Base-by-base conservation (phyloP, 1,140 invertebrate species). In the Apocrypta bakeri region DNA sequence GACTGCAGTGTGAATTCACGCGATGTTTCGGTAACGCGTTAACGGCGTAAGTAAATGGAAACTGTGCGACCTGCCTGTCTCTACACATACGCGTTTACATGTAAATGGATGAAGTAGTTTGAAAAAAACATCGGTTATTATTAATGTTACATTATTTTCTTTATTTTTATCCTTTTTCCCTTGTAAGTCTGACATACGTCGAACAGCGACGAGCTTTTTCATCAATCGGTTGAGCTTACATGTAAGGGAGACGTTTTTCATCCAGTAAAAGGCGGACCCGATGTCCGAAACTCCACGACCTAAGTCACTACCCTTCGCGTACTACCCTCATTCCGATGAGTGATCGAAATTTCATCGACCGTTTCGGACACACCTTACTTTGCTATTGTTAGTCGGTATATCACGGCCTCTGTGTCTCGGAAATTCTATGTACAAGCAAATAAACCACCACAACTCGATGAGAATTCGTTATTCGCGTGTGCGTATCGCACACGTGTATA, bases 261-360 rank as follows among this genome's bases (percentile, higher is more conserved):
- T 56, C 48, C 48, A 4, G 7, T n/a, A 17, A 17, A n/a, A 56
- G 48, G 48, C 48, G 48, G 68, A 31, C 12, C 31, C 17, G 68
- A 17, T 31, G 68, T 71, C 68, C 27, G 31, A 31, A 31, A 71
- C 68, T 31, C 21, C 17, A 31, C 68, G 68, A 56, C 48, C 48
- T 17, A 56, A 31, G 68, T 56, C 48, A 56, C 14, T 37, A 37
- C 27, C 68, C 27, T 24, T 69, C 25, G 3, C 66, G 27, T 6
- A 27, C 66, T 14, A 29, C 66, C 66, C 66, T 37, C 17, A 17
- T 21, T 56, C 9, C 14, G 27, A 56, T 71, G 68, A 71, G 31
- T 29, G 68, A 71, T 71, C 68, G 68, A 71, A 71, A 31, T 71
- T 71, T 71, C 68, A 71, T 71, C 68, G 68, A 71, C 31, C 68